Evolutionary conservation across 2,888 invertebrate species (phyloP).

Genomic region (Apantesis nais): DNA sequence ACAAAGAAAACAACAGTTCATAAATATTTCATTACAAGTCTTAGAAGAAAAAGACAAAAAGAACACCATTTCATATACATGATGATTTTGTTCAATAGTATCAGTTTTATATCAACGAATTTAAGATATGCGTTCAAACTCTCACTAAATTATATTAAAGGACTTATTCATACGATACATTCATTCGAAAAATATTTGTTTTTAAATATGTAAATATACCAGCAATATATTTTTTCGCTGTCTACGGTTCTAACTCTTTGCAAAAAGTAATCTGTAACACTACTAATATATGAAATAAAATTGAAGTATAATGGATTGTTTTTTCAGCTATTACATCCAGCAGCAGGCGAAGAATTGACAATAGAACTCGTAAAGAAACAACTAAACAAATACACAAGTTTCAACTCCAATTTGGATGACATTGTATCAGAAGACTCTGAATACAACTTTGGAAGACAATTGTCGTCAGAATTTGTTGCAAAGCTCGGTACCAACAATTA

Average conservation of each 20-base stretch:
- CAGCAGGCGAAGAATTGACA: conserved; percentile 76
- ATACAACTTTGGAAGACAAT: conserved; percentile 94
- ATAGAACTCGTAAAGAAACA: conserved; percentile 89
- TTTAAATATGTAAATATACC: no score
- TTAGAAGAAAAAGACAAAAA: no score
- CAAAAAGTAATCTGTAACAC: background rate
- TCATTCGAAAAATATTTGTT: no score
- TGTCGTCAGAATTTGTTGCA: conserved; percentile 92
- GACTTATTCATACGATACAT: no score
- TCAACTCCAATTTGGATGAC: conserved; percentile 88
- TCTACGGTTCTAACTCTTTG: background rate
- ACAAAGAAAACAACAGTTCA: background rate
- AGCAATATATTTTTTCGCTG: background rate
- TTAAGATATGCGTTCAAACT: no score
- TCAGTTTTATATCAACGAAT: no score
- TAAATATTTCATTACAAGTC: no score
- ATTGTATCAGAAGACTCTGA: conserved; percentile 95
- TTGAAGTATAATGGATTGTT: background rate
- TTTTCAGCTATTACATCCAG: conserved; percentile 66
- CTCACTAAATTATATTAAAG: no score
- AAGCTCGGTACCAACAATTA: conserved; percentile 90
- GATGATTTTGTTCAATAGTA: no score
- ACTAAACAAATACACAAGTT: conserved; percentile 82
- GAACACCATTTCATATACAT: no score
- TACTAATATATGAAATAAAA: background rate